Conservation (phyloP, 1,140 invertebrate species). For the Anastatus disparis region DNA sequence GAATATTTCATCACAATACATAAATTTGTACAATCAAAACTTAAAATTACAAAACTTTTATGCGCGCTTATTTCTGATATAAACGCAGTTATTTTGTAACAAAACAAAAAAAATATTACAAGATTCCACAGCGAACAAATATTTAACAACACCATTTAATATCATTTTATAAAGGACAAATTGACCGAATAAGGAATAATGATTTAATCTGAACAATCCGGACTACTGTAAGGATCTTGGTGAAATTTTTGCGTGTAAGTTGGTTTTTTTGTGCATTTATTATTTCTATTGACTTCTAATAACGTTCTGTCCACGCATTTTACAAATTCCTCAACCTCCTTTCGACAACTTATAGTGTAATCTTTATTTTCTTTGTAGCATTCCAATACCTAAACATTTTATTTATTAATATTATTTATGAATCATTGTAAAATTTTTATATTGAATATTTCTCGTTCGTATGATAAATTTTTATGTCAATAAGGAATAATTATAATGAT, state of each 20-base stretch:
- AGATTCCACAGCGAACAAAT: too few species aligned
- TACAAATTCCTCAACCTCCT: neutral
- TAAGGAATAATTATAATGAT: neutral
- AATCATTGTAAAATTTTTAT: neutral
- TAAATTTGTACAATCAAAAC: too few species aligned
- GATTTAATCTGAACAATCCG: too few species aligned
- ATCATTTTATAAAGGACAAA: too few species aligned
- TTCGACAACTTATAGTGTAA: neutral
- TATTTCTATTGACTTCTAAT: neutral
- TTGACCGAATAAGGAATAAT: too few species aligned
- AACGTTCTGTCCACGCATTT: constrained; percentile 18
- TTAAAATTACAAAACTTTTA: too few species aligned
- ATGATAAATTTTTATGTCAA: neutral
- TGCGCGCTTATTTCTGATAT: too few species aligned
- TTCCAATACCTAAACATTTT: neutral
- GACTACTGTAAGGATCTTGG: too few species aligned
- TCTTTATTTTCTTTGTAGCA: neutral
- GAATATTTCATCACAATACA: too few species aligned
- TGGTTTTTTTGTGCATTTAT: neutral
- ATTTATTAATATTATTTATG: neutral
- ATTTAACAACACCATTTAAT: too few species aligned
- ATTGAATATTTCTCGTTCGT: neutral
- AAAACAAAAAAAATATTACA: too few species aligned
- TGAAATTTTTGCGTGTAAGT: constrained; percentile 32
- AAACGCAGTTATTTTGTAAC: too few species aligned